phyloP scores from a whole-genome alignment of 2,888 invertebrate species.

The Thalpophila matura region DNA sequence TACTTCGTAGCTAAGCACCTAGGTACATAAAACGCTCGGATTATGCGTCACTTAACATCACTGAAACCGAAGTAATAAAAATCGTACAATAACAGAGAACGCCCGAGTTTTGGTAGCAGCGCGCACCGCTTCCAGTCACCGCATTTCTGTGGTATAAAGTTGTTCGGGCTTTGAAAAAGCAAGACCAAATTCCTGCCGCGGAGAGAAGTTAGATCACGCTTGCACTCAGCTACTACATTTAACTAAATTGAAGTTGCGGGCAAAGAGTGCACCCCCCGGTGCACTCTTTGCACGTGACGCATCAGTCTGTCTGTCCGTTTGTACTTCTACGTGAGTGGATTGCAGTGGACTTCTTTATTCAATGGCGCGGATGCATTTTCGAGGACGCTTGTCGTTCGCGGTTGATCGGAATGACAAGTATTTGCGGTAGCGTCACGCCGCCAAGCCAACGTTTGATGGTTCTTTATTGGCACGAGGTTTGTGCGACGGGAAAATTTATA shows the following conservation, averaged over 20 bases:
- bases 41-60: not conserved
- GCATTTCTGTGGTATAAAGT: constrained; percentile 71
- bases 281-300: constrained; percentile 85
- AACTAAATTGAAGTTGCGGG: constrained; percentile 88
- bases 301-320: constrained; percentile 80
- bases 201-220: constrained; percentile 79
- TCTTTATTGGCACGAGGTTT: constrained; percentile 54
- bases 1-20: no score
- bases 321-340: constrained; percentile 84
- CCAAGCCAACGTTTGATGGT: constrained; percentile 47
- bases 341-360: constrained; percentile 74
- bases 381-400: constrained; percentile 69
- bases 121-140: constrained; percentile 59
- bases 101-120: constrained; percentile 42
- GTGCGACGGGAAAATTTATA: constrained; percentile 8
- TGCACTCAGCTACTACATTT: constrained; percentile 86
- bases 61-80: constrained; percentile 29
- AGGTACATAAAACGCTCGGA: not conserved
- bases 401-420: constrained; percentile 77
- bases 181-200: constrained; percentile 73
- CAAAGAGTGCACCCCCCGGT: constrained; percentile 81
- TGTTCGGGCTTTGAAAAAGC: constrained; percentile 69
- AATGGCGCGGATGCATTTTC: constrained; percentile 73
- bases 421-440: constrained; percentile 62
- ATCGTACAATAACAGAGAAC: constrained; percentile 46